phyloP scores from a whole-genome alignment of 2,888 invertebrate species.

The Creontiades dilutus region DNA sequence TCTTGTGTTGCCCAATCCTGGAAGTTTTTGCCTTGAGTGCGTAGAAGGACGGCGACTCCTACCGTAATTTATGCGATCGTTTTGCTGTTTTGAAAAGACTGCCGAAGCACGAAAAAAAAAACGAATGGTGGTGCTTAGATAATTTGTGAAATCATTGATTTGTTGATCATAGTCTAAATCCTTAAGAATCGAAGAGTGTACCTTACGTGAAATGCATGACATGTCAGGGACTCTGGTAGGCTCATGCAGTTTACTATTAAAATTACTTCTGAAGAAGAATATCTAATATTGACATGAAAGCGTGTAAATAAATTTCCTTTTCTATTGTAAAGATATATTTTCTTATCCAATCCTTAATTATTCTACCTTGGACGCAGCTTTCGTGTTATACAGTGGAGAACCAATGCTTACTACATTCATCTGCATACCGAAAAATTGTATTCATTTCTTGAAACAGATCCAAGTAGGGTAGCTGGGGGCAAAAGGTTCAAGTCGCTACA shows the following conservation, averaged over 20 bases:
- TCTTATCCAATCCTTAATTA: not conserved
- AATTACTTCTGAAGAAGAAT: not conserved
- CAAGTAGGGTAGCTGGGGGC: too few relatives aligned
- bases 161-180: constrained; percentile 16
- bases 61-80: not conserved
- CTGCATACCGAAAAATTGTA: too few relatives aligned
- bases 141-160: not conserved
- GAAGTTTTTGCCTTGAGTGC: not conserved
- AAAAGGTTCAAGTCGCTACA: too few relatives aligned
- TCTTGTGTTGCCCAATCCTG: not conserved
- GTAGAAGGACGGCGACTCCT: not conserved
- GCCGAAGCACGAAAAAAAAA: not conserved
- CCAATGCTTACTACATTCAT: too few relatives aligned
- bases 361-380: too few relatives aligned
- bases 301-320: constrained; percentile 46
- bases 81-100: constrained; percentile 12
- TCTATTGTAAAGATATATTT: not conserved
- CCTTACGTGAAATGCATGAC: not conserved
- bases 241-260: constrained; percentile 26
- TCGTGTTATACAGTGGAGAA: too few relatives aligned
- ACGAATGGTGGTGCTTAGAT: not conserved
- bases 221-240: constrained; percentile 17
- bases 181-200: not conserved
- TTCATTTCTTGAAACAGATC: too few relatives aligned
- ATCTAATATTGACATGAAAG: constrained; percentile 27